Conservation (phyloP, 2,797 vertebrate genomes). For the Allobates femoralis region DNA sequence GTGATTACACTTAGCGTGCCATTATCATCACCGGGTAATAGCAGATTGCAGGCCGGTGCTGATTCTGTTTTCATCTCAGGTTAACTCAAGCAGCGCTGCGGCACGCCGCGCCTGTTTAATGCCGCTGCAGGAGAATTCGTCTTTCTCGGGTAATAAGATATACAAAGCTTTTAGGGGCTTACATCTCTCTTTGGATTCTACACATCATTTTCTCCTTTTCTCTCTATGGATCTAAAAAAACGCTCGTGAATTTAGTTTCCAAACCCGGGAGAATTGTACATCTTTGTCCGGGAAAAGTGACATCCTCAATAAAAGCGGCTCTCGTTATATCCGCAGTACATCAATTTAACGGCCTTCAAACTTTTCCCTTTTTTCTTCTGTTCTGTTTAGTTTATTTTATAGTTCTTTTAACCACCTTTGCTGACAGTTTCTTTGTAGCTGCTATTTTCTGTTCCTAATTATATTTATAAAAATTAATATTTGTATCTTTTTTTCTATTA, state of each 20-base stretch:
- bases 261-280: constrained; percentile 41
- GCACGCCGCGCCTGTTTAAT: constrained; percentile 28
- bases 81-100: constrained; percentile 46
- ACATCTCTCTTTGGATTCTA: neutral
- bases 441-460: neutral
- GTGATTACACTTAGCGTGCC: constrained; percentile 42
- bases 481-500: neutral
- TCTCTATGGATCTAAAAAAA: constrained; percentile 43
- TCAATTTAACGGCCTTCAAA: constrained; percentile 47
- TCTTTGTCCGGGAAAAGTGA: constrained; percentile 40
- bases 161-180: constrained; percentile 29
- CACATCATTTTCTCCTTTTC: constrained; percentile 26
- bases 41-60: constrained; percentile 2
- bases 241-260: constrained; percentile 14
- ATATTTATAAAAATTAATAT: neutral
- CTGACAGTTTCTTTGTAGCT: neutral
- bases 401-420: constrained; percentile 1
- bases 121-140: constrained; percentile 5
- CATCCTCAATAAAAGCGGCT: constrained; percentile 47
- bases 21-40: constrained; percentile 61
- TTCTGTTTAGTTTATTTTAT: constrained; percentile 5
- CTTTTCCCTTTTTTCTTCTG: constrained; percentile 6
- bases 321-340: constrained; percentile 25
- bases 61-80: constrained; percentile 45
- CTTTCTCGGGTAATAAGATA: constrained; percentile 25